Evolutionary conservation across 2,888 invertebrate genomes (phyloP).

Genomic region (Zygaena filipendulae): DNA sequence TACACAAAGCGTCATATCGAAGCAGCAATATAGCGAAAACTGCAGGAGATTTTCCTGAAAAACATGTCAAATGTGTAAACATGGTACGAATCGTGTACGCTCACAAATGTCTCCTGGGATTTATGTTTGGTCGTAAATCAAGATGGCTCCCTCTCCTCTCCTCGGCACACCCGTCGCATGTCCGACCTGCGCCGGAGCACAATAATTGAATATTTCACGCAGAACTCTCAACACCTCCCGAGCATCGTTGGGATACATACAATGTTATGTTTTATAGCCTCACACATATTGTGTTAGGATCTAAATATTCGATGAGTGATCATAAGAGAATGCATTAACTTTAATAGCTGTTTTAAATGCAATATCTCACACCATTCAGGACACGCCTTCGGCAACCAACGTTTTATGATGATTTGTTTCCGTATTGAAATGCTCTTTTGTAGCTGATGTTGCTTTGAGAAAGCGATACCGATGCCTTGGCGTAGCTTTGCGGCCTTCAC

Average conservation of each 20-base stretch:
- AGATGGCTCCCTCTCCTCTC: constrained; percentile 49
- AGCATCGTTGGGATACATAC: constrained; percentile 43
- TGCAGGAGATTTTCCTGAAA: constrained; percentile 44
- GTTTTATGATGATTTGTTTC: constrained; percentile 67
- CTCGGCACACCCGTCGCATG: constrained; percentile 23
- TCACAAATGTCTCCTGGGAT: constrained; percentile 64
- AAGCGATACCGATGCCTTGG: constrained; percentile 31
- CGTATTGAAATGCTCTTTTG: constrained; percentile 38
- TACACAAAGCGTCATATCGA: too few species aligned
- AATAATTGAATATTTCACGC: constrained; percentile 68
- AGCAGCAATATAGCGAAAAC: constrained; percentile 29
- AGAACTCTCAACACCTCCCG: constrained; percentile 61
- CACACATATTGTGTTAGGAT: constrained; percentile 59
- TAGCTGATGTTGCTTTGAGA: constrained; percentile 31
- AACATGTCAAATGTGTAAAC: constrained; percentile 36
- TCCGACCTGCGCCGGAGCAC: constrained; percentile 55
- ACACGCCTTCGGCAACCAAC: constrained; percentile 46
- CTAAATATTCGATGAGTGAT: constrained; percentile 66
- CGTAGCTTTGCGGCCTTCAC: too few species aligned
- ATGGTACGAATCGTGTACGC: constrained; percentile 26
- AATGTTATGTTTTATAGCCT: constrained; percentile 60
- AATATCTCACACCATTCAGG: constrained; percentile 59
- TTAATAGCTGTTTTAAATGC: constrained; percentile 62
- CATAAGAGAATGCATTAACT: constrained; percentile 57
- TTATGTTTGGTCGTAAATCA: constrained; percentile 64